These are phyloP conservation scores for Timandra comae DNA, from an alignment of 2,888 invertebrate species.

Conservation along the genomic window DNA sequence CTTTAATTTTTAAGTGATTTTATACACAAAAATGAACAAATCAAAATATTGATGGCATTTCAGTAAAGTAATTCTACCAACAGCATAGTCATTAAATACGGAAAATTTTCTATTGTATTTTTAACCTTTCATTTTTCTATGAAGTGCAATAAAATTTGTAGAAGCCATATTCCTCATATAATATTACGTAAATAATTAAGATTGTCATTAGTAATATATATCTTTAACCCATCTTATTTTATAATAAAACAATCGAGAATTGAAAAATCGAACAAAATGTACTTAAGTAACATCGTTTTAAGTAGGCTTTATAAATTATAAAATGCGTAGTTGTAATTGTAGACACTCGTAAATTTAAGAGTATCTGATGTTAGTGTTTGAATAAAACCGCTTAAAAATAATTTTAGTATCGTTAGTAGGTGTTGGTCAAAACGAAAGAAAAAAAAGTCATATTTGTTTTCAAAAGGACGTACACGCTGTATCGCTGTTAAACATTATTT, in stretches of 20 bases:
- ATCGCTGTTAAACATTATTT: conserved; percentile 21
- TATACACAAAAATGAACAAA: conserved; percentile 1
- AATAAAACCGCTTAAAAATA: conserved; percentile 56
- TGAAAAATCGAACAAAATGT: conserved; percentile 71
- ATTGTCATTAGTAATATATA: conserved; percentile 64
- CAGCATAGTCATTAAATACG: too few species aligned
- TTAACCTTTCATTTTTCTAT: too few species aligned
- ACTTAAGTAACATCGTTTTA: conserved; percentile 73
- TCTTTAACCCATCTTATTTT: conserved; percentile 59
- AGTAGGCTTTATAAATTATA: conserved; percentile 76
- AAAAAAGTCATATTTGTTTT: conserved; percentile 23
- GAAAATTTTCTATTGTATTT: too few species aligned
- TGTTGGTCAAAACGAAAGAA: conserved; percentile 29
- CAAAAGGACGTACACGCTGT: conserved; percentile 42
- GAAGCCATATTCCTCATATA: conserved; percentile 44
- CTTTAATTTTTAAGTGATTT: background rate
- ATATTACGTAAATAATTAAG: conserved; percentile 54
- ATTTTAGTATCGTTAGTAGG: conserved; percentile 55
- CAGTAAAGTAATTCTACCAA: too few species aligned
- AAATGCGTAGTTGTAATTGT: conserved; percentile 69
- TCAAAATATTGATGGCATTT: too few species aligned
- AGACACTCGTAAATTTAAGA: conserved; percentile 61
- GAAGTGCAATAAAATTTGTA: conserved; percentile 46
- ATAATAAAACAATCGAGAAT: conserved; percentile 53
- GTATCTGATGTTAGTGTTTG: conserved; percentile 64